Conservation (phyloP, 2,888 invertebrate genomes). For the Esperia sulphurella region DNA sequence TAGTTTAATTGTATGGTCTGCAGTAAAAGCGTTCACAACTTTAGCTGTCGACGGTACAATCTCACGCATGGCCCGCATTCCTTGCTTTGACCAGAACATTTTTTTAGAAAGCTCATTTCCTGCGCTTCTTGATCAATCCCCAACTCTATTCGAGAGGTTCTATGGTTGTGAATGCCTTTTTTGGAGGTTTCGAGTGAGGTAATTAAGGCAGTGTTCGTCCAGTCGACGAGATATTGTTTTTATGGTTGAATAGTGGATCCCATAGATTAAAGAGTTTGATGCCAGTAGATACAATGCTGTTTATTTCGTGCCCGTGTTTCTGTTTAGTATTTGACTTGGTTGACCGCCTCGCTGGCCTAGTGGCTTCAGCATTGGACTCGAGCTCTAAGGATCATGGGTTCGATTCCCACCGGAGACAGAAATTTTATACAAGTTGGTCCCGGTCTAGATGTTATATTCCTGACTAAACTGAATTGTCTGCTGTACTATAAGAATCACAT, state of each 20-base stretch:
- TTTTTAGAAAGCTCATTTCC: constrained; percentile 71
- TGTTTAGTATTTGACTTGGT: no score
- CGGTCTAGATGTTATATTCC: no score
- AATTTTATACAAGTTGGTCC: no score
- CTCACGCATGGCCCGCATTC: constrained; percentile 65
- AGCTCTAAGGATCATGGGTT: no score
- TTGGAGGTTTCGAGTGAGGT: constrained; percentile 18
- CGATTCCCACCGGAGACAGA: no score
- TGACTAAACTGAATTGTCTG: no score
- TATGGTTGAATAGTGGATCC: constrained; percentile 63
- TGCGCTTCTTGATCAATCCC: not conserved
- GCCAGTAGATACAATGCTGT: constrained; percentile 27
- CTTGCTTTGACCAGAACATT: constrained; percentile 58
- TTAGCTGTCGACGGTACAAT: not conserved
- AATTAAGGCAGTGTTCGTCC: constrained; percentile 65
- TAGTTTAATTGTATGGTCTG: no score
- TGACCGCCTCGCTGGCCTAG: no score
- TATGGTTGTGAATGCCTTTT: not conserved
- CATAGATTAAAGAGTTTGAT: constrained; percentile 62
- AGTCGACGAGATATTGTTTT: constrained; percentile 72
- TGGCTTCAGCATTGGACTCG: no score
- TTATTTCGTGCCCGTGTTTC: no score
- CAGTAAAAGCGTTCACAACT: no score
- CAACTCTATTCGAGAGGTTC: not conserved
- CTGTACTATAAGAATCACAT: no score